Conservation (phyloP, 2,113 vertebrate species). For the Pollimyrus isidori region DNA sequence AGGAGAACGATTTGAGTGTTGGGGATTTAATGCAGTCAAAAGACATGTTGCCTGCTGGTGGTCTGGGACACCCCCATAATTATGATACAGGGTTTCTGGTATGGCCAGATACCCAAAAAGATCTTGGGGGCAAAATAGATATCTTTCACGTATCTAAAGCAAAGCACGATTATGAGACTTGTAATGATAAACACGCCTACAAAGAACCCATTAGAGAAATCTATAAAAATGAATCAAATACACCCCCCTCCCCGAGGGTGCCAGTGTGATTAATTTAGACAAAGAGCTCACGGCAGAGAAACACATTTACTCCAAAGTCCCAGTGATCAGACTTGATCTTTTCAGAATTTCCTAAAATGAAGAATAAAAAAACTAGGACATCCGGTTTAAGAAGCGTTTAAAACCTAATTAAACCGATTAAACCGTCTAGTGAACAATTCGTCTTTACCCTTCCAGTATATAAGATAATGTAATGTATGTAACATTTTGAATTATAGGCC, state of each 20-base stretch:
- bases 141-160: not conserved
- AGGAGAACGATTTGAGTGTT: not conserved
- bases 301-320: not conserved
- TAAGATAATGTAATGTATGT: not conserved
- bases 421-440: not conserved
- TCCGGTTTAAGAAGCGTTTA: not conserved
- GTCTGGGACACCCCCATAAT: not conserved
- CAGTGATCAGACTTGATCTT: not conserved
- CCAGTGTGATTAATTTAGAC: not conserved
- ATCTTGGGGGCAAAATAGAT: not conserved
- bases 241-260: not conserved
- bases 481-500: not conserved
- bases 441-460: not conserved
- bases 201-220: not conserved
- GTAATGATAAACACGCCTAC: not conserved
- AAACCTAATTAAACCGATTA: not conserved
- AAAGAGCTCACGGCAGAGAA: not conserved
- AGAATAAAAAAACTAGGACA: not conserved
- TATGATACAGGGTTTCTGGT: not conserved
- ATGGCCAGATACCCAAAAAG: not conserved
- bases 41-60: not conserved
- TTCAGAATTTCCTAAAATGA: not conserved
- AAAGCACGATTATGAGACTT: not conserved
- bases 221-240: not conserved
- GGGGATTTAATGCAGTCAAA: not conserved